Conservation (phyloP, 1,140 invertebrate species). For the Stenopsyche tienmushanensis region DNA sequence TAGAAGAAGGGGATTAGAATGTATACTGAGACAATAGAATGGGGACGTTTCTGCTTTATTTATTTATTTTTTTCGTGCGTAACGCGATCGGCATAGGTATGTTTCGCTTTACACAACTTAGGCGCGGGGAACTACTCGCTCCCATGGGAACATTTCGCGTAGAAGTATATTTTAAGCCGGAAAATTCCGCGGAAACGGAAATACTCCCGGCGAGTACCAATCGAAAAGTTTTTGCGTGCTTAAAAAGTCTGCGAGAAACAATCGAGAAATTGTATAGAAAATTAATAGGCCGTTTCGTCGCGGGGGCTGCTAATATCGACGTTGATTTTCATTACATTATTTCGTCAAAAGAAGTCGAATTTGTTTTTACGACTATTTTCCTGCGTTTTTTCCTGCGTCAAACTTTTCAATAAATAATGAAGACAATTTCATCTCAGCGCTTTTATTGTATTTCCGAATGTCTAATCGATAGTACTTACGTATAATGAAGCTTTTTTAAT, state of each 20-base stretch:
- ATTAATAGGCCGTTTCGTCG: slow-evolving; percentile 26
- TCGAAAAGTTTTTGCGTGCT: slow-evolving; percentile 23
- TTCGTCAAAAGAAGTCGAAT: no score
- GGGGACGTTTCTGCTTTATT: slow-evolving; percentile 27
- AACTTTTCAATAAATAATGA: no score
- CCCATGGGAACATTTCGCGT: background rate
- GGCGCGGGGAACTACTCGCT: background rate
- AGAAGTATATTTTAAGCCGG: slow-evolving; percentile 13
- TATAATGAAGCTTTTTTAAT: no score
- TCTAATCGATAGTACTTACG: no score
- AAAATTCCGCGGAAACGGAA: slow-evolving; percentile 30
- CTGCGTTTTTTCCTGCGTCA: no score
- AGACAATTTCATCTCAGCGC: no score
- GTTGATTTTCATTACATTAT: no score
- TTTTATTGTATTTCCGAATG: no score
- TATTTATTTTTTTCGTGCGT: slow-evolving; percentile 35
- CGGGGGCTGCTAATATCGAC: no score
- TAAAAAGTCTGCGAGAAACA: slow-evolving; percentile 26
- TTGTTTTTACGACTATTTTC: no score
- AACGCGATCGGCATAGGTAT: slow-evolving; percentile 29
- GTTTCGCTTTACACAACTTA: slow-evolving; percentile 22
- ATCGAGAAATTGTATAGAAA: slow-evolving; percentile 21
- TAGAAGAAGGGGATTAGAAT: slow-evolving; percentile 32
- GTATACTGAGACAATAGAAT: slow-evolving; percentile 34
- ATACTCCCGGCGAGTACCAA: slow-evolving; percentile 20